Conservation (phyloP, 2,888 invertebrate species). For the Eucriotettix oculatus region DNA sequence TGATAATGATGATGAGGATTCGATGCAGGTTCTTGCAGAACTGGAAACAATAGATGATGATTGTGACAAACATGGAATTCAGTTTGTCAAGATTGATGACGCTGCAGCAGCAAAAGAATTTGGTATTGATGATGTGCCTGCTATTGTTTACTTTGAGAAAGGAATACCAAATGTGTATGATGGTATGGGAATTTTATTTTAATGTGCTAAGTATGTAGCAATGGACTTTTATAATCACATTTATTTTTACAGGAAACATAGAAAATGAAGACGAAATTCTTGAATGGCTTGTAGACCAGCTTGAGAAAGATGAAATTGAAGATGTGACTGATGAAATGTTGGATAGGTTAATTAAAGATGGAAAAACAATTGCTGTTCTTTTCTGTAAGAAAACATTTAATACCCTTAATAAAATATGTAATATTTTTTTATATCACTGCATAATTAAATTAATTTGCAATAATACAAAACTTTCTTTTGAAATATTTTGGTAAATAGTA, state of each 20-base stretch:
- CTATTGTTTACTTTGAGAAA: constrained; percentile 86
- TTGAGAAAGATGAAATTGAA: constrained; percentile 86
- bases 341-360: constrained; percentile 73
- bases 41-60: constrained; percentile 88
- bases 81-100: constrained; percentile 87
- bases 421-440: not conserved
- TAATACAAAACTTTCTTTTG: not conserved
- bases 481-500: too few relatives aligned
- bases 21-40: constrained; percentile 68
- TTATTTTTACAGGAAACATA: constrained; percentile 44
- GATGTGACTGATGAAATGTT: constrained; percentile 91
- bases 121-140: constrained; percentile 68
- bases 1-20: constrained; percentile 78
- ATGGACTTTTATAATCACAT: constrained; percentile 1
- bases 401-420: not conserved
- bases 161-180: constrained; percentile 85
- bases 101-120: constrained; percentile 66
- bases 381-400: constrained; percentile 50
- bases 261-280: constrained; percentile 78
- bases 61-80: constrained; percentile 80
- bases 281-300: constrained; percentile 72
- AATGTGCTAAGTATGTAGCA: not conserved
- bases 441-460: not conserved
- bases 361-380: constrained; percentile 73
- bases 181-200: constrained; percentile 31